Percentiles rank a stretch among this genome's conserved stretches.
phyloP scores from a whole-genome alignment of 1,140 invertebrate species.

The Achatina immaculata region DNA sequence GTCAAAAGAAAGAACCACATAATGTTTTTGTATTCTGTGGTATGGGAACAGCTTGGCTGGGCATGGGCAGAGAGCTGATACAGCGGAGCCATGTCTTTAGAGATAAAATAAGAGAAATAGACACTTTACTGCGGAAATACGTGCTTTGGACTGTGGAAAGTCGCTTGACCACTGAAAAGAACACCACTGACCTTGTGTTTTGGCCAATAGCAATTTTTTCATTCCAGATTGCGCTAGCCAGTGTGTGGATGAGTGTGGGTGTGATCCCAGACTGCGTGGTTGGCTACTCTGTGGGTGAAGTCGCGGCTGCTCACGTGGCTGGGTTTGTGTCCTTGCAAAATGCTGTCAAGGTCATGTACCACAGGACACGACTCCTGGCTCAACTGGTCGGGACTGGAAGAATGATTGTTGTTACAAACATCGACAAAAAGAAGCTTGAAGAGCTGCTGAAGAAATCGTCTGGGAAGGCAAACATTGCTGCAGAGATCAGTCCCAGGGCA shows the following conservation, averaged over 20 bases:
- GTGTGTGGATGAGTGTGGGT: conserved; percentile 51
- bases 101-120: conserved; percentile 46
- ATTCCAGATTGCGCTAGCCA: conserved; percentile 52
- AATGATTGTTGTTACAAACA: conserved; percentile 54
- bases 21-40: conserved; percentile 58
- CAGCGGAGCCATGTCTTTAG: conserved; percentile 34
- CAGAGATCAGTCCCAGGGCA: conserved; percentile 48
- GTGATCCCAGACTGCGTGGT: conserved; percentile 53
- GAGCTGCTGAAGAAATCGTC: conserved; percentile 33
- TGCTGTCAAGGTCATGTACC: conserved; percentile 55
- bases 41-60: conserved; percentile 53
- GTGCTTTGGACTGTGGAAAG: conserved; percentile 45
- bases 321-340: conserved; percentile 49
- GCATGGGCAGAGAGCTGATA: conserved; percentile 51
- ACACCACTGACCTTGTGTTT: conserved; percentile 48
- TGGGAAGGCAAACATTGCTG: conserved; percentile 49
- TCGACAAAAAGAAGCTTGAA: conserved; percentile 32
- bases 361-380: conserved; percentile 45
- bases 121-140: conserved; percentile 39
- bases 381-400: conserved; percentile 42
- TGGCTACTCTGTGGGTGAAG: conserved; percentile 62
- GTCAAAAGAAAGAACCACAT: not conserved
- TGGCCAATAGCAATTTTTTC: conserved; percentile 57
- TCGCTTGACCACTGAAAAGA: conserved; percentile 27
- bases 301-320: conserved; percentile 54